Evolutionary conservation across 64 coral and sea anemone species (phyloP), one percentile per base, ranked within the genome.

Genomic region (Orbicella faveolata): DNA sequence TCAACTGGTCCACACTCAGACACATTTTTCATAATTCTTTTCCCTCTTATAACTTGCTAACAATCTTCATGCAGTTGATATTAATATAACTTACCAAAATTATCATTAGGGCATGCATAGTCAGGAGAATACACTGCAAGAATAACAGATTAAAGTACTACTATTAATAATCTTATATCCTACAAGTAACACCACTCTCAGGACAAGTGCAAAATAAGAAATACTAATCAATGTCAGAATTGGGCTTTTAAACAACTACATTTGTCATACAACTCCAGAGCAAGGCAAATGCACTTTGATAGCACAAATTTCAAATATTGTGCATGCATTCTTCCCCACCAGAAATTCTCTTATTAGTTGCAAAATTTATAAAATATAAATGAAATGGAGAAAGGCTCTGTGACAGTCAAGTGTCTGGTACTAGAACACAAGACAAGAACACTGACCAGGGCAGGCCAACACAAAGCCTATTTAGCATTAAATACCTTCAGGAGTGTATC

Each of bases 71-170:
- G 3, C 7, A 6, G 21, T 41, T 36, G 33, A n/a, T n/a, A n/a
- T n/a, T n/a, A n/a, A n/a, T 16, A 9, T 15, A 17, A 80, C 91
- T 90, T 90, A 96, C 94, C 94, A 93, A 87, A 93, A 51, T 80
- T 81, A 83, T 93, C 88, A 69, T 87, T 93, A 6, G 94, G 94
- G 75, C 94, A 96, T 64, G 84, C 81, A 83, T 93, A 65, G 66
- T 90, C 94, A 81, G 94, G 94, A 77, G 94, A 93, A 17, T 82
- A 48, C 4, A 0, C 94, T 96, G 69, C 9, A 74, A 94, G 3
- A 87, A 90, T 59, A 44, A 77, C 3, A 87, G 26, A 69, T 13
- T 20, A 87, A 65, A 73, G 66, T 35, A 52, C 51, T n/a, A 53
- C 19, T 41, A 17, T 23, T 78, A 2, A 17, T 44, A 23, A 39